Evolutionary conservation across 2,888 invertebrate genomes (phyloP).

Genomic region (Eupithecia pulchellata): DNA sequence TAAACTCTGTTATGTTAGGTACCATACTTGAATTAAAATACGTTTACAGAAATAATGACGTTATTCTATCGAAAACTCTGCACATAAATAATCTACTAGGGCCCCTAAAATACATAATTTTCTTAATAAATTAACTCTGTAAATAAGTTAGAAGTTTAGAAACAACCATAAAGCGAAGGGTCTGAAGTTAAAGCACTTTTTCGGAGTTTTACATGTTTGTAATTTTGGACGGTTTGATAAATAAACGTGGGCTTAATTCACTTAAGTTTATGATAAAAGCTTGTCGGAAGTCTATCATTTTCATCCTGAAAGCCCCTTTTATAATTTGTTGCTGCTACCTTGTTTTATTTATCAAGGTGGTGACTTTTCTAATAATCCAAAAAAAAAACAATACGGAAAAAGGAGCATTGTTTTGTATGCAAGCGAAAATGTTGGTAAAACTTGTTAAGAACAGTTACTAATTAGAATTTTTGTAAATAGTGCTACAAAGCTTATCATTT

Average conservation of each 20-base stretch:
- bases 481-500: too few relatives aligned
- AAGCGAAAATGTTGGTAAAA: too few relatives aligned
- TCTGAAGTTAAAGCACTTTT: slow-evolving; percentile 27
- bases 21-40: neutral
- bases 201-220: slow-evolving; percentile 30
- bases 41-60: slow-evolving; percentile 35
- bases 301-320: neutral
- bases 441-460: too few relatives aligned
- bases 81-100: slow-evolving; percentile 59
- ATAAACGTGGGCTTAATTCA: slow-evolving; percentile 20
- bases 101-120: slow-evolving; percentile 59
- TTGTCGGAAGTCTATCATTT: neutral
- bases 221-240: slow-evolving; percentile 30
- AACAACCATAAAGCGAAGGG: slow-evolving; percentile 58
- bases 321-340: neutral
- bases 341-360: too few relatives aligned
- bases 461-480: too few relatives aligned
- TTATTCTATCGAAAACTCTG: slow-evolving; percentile 57
- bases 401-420: too few relatives aligned
- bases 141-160: slow-evolving; percentile 62
- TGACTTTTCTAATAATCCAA: too few relatives aligned
- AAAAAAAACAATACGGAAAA: too few relatives aligned
- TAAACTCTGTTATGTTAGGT: neutral
- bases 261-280: slow-evolving; percentile 5
- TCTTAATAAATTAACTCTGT: slow-evolving; percentile 66